These are phyloP conservation scores for Caradrina kadenii DNA, from an alignment of 2,888 invertebrate genomes.

Conservation along the genomic window DNA sequence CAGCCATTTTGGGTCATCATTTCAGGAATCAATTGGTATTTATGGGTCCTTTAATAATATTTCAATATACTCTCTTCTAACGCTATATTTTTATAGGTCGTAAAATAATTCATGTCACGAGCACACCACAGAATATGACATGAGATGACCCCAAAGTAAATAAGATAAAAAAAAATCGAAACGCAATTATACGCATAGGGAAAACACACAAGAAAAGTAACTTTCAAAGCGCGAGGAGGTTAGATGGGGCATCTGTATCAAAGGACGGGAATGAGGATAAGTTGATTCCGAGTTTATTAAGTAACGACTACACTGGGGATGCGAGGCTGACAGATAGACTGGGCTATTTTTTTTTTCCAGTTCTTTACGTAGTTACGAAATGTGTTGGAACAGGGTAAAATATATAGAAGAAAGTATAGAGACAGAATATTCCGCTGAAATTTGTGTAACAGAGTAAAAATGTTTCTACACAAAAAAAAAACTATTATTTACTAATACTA, in stretches of 20 bases:
- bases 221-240: slow-evolving; percentile 62
- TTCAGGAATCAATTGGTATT: slow-evolving; percentile 9
- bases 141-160: slow-evolving; percentile 38
- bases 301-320: slow-evolving; percentile 40
- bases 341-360: background rate
- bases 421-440: too few species aligned
- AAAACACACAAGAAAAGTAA: slow-evolving; percentile 57
- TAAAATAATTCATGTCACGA: slow-evolving; percentile 12
- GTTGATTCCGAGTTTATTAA: slow-evolving; percentile 62
- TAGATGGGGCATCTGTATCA: slow-evolving; percentile 70
- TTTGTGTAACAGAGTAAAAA: too few species aligned
- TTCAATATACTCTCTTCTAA: slow-evolving; percentile 20
- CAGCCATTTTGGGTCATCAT: background rate
- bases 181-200: slow-evolving; percentile 65
- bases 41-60: slow-evolving; percentile 17
- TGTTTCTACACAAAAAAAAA: too few species aligned
- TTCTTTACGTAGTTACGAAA: too few species aligned
- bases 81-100: slow-evolving; percentile 13
- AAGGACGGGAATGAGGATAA: slow-evolving; percentile 67
- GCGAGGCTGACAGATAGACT: slow-evolving; percentile 24
- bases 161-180: slow-evolving; percentile 61
- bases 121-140: slow-evolving; percentile 25
- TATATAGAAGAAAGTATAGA: too few species aligned
- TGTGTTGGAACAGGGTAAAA: too few species aligned
- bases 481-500: too few species aligned